A percentile compares a stretch with the other conserved stretches of the same genome.
Evolutionary conservation across 2,113 vertebrate genomes (phyloP).

Genomic region (Micronycteris hirsuta): DNA sequence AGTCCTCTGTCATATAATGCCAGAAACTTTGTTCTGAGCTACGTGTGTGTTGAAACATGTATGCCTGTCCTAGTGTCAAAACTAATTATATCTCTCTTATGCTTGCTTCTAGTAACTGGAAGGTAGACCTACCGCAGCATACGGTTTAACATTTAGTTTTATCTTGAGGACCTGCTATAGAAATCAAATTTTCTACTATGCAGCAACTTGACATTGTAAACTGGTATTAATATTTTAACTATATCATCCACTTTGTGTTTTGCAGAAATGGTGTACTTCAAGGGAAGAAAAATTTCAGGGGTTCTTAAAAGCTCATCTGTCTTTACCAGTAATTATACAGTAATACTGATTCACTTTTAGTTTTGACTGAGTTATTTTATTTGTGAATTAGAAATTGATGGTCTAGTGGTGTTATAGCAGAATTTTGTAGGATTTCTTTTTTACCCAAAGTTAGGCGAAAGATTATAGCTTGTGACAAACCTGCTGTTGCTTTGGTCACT

Average conservation of each 20-base stretch:
- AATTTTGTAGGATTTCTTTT: conserved; percentile 47
- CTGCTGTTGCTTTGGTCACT: conserved; percentile 14
- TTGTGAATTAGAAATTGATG: conserved; percentile 63
- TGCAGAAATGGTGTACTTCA: conserved; percentile 61
- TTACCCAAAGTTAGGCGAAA: conserved; percentile 3
- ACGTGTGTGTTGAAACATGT: conserved; percentile 84
- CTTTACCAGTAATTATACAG: conserved; percentile 54
- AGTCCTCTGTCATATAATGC: conserved; percentile 85
- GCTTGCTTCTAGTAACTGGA: conserved; percentile 87
- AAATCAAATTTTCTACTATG: conserved; percentile 79
- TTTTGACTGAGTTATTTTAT: conserved; percentile 60
- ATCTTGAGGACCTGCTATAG: conserved; percentile 81
- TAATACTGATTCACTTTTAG: conserved; percentile 39
- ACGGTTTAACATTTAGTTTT: conserved; percentile 80
- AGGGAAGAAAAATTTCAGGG: conserved; percentile 41
- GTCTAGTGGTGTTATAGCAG: conserved; percentile 18
- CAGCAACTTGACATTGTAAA: conserved; percentile 81
- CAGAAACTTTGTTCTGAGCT: conserved; percentile 82
- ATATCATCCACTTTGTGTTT: conserved; percentile 70
- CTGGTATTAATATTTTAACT: conserved; percentile 79
- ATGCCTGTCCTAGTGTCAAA: conserved; percentile 89
- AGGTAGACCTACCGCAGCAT: conserved; percentile 84
- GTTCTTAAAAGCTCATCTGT: conserved; percentile 55
- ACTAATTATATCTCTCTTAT: conserved; percentile 90
- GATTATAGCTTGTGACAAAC: not conserved